Evolutionary conservation across 2,888 invertebrate genomes (phyloP).

Genomic region (Acronicta psi): DNA sequence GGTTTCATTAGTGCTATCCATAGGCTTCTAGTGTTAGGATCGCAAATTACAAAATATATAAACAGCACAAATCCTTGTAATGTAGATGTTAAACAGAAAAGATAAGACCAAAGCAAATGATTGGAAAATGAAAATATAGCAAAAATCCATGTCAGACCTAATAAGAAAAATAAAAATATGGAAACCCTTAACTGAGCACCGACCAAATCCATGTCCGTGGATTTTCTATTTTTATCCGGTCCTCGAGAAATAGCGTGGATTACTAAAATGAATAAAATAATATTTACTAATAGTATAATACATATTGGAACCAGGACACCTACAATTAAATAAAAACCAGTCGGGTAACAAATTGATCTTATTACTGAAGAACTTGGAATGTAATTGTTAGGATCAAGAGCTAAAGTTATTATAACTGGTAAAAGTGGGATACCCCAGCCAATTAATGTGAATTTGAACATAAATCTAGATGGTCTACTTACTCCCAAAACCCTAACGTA

Average conservation of each 20-base stretch:
- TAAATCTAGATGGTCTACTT: conserved; percentile 88
- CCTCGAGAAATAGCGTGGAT: conserved; percentile 86
- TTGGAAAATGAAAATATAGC: conserved; percentile 87
- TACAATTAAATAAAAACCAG: conserved; percentile 81
- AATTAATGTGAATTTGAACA: conserved; percentile 89
- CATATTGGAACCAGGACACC: conserved; percentile 88
- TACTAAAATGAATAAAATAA: conserved; percentile 87
- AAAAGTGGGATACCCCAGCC: conserved; percentile 91
- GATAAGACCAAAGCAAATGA: conserved; percentile 88
- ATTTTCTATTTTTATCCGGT: conserved; percentile 84
- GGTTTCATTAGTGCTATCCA: conserved; percentile 84
- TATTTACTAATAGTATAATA: conserved; percentile 85
- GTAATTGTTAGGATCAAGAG: conserved; percentile 83
- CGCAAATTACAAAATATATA: conserved; percentile 89
- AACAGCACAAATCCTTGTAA: conserved; percentile 90
- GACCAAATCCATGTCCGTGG: conserved; percentile 75
- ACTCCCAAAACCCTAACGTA: conserved; percentile 91
- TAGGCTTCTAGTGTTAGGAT: conserved; percentile 85
- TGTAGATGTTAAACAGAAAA: conserved; percentile 90
- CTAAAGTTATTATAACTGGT: conserved; percentile 85
- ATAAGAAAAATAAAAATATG: conserved; percentile 89
- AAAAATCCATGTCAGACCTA: conserved; percentile 90
- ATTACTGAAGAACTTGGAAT: conserved; percentile 66
- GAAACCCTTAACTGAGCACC: conserved; percentile 88
- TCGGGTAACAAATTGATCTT: conserved; percentile 87